These are phyloP conservation scores for Lasaia peninsularis DNA, from an alignment of 1,140 invertebrate species.

Conservation along the genomic window DNA sequence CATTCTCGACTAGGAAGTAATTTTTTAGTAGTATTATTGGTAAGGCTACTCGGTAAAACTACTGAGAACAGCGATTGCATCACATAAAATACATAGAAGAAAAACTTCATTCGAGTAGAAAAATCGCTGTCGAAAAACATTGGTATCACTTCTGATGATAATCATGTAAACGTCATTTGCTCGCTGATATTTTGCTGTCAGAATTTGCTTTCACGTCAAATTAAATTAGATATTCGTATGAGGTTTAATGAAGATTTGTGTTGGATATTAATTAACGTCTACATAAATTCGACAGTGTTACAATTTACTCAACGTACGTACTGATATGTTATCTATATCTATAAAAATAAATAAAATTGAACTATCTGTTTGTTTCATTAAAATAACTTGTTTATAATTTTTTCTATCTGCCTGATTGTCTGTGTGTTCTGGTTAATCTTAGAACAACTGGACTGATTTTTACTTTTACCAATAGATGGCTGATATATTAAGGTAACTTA, in stretches of 20 bases:
- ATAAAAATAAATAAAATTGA: too few species aligned
- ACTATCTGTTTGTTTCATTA: too few species aligned
- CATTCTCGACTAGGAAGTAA: too few species aligned
- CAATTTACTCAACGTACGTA: not conserved
- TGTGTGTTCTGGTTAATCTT: too few species aligned
- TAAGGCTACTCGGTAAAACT: too few species aligned
- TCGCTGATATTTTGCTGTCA: conserved; percentile 42
- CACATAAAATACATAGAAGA: not conserved
- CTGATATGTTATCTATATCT: not conserved
- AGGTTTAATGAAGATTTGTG: conserved; percentile 38
- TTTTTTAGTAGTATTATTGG: too few species aligned
- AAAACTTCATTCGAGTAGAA: not conserved
- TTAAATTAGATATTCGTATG: conserved; percentile 56
- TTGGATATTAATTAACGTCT: conserved; percentile 41
- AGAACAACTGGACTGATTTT: too few species aligned
- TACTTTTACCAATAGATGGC: too few species aligned
- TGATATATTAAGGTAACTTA: too few species aligned
- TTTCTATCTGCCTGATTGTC: too few species aligned
- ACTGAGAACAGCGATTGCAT: too few species aligned
- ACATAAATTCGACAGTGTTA: not conserved
- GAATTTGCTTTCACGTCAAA: conserved; percentile 55
- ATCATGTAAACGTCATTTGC: conserved; percentile 24
- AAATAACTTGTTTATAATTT: too few species aligned
- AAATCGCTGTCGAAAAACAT: not conserved
- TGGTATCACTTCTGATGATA: not conserved